Conservation (phyloP, 2,113 vertebrate species). For the Pelobates fuscus region DNA sequence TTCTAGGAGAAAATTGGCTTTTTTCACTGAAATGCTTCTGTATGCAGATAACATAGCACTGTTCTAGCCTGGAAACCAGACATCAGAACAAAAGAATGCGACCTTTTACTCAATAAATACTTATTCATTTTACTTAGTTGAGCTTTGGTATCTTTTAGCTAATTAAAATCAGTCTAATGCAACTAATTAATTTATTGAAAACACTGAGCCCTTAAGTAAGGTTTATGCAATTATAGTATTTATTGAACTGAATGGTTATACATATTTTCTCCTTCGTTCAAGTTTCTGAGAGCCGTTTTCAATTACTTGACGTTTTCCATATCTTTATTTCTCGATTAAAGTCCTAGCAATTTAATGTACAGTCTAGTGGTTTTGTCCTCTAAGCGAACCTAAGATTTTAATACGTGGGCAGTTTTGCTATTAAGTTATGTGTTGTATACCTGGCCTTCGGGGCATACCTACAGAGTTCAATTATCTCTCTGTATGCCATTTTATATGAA, state of each 20-base stretch:
- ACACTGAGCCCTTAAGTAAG: neutral
- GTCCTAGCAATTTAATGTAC: neutral
- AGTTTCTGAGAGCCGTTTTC: neutral
- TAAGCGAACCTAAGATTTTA: neutral
- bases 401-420: neutral
- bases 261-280: neutral
- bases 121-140: constrained; percentile 22
- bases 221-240: neutral
- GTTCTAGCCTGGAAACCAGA: neutral
- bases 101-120: constrained; percentile 19
- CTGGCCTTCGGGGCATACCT: constrained; percentile 8
- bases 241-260: neutral
- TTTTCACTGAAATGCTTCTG: neutral
- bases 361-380: neutral
- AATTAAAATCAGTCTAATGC: constrained; percentile 34
- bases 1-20: constrained; percentile 2
- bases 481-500: neutral
- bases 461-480: neutral
- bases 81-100: constrained; percentile 3
- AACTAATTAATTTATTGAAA: constrained; percentile 15
- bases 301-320: neutral
- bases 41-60: constrained; percentile 2
- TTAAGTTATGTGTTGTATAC: neutral
- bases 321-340: neutral
- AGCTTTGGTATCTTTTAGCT: constrained; percentile 3